These are phyloP conservation scores for Julus scandinavius DNA, from an alignment of 2,888 invertebrate genomes.

Conservation along the genomic window DNA sequence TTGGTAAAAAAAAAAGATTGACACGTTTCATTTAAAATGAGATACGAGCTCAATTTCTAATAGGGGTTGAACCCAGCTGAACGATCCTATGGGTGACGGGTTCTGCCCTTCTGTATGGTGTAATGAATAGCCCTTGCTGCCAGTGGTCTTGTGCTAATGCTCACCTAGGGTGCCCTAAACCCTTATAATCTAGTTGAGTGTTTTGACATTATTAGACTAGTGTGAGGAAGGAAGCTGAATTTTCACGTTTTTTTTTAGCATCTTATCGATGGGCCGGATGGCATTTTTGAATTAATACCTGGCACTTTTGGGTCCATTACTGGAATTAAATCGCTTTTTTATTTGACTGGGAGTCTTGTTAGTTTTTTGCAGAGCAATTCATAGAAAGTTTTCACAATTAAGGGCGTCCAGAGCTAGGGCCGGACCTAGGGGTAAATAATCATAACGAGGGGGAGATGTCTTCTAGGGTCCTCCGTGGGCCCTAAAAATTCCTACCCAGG, in stretches of 20 bases:
- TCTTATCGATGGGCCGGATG: background rate
- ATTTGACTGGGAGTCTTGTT: no score
- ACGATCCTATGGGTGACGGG: slow-evolving; percentile 15
- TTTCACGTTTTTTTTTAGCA: background rate
- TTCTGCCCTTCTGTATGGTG: background rate
- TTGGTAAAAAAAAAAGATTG: slow-evolving; percentile 28
- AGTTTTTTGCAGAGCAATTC: no score
- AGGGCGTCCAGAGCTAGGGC: no score
- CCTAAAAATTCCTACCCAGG: no score
- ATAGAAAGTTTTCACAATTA: no score
- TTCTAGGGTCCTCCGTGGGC: no score
- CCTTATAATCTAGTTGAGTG: slow-evolving; percentile 29
- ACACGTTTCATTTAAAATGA: slow-evolving; percentile 22
- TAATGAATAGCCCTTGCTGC: slow-evolving; percentile 24
- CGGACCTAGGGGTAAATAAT: no score
- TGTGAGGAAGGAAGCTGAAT: background rate
- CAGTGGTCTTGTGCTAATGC: slow-evolving; percentile 1
- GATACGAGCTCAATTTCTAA: slow-evolving; percentile 35
- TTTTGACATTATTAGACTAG: slow-evolving; percentile 34
- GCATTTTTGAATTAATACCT: background rate
- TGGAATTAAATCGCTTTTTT: background rate
- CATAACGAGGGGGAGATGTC: no score
- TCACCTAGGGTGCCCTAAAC: slow-evolving; percentile 42
- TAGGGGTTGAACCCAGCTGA: slow-evolving; percentile 16
- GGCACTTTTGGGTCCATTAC: background rate